phyloP scores from a whole-genome alignment of 1,140 invertebrate species.

The Kradibia gibbosae region DNA sequence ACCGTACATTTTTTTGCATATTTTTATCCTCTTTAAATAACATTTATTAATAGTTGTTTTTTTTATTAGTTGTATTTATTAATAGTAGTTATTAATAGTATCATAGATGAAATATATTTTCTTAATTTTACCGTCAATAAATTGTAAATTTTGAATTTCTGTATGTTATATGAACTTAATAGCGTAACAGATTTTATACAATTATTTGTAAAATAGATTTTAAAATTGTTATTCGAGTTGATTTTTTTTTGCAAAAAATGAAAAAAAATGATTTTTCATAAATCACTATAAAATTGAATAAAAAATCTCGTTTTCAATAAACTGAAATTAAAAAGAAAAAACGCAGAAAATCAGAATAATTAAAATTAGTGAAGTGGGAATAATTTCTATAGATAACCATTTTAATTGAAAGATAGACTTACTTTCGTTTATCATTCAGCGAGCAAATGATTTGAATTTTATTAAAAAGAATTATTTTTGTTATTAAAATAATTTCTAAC shows the following conservation, averaged over 20 bases:
- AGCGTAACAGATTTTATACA: no score
- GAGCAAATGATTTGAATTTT: not conserved
- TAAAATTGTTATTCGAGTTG: no score
- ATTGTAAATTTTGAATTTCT: no score
- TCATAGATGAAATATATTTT: no score
- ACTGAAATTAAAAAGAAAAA: not conserved
- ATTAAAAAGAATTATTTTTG: not conserved
- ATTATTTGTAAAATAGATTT: not conserved
- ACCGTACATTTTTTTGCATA: no score
- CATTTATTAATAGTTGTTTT: no score
- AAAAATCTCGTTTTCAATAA: not conserved
- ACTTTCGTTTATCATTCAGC: not conserved
- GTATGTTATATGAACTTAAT: no score
- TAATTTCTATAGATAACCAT: not conserved
- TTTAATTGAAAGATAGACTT: not conserved
- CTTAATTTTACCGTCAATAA: no score
- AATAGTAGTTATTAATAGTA: no score
- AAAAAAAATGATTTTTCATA: not conserved
- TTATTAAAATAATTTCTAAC: not conserved
- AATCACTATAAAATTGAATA: not conserved
- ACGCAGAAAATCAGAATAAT: not conserved
- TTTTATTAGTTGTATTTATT: no score
- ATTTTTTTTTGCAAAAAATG: no score
- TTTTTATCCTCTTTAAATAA: no score
- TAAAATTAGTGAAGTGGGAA: not conserved